phyloP scores from a whole-genome alignment of 2,797 vertebrate species.

The Huso huso region DNA sequence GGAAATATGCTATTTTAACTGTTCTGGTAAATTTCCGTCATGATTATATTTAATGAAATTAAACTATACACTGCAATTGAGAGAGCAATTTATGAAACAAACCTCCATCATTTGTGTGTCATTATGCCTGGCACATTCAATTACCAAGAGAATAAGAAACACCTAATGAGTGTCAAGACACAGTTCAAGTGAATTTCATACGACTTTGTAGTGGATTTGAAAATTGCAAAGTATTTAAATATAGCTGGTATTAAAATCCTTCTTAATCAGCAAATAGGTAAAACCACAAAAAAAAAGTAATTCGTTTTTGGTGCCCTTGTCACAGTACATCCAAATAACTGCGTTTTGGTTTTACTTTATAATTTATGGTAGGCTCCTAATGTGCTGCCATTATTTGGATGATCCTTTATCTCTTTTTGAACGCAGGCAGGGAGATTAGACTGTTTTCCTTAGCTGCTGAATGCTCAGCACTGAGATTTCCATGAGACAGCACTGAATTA shows the following conservation, averaged over 20 bases:
- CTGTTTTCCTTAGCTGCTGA: too few species aligned
- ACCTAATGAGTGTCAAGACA: conserved; percentile 24
- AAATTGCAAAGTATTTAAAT: conserved; percentile 23
- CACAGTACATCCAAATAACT: conserved; percentile 11
- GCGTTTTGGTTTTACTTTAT: too few species aligned
- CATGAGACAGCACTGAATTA: too few species aligned
- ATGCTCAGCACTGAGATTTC: too few species aligned
- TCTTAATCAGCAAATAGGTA: conserved; percentile 29
- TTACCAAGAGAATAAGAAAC: conserved; percentile 24
- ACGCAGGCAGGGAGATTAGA: too few species aligned
- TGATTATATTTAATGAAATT: conserved; percentile 7
- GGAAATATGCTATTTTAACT: too few species aligned
- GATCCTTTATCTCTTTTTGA: too few species aligned
- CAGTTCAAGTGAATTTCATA: conserved; percentile 31
- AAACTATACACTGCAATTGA: conserved; percentile 10
- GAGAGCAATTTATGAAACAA: conserved; percentile 8
- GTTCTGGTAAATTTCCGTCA: too few species aligned
- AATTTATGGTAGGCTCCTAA: too few species aligned
- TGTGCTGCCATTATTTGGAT: too few species aligned
- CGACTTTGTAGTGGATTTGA: conserved; percentile 23
- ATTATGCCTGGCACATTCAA: conserved; percentile 25
- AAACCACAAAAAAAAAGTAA: conserved; percentile 21
- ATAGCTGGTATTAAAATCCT: conserved; percentile 15
- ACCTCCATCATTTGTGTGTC: conserved; percentile 17
- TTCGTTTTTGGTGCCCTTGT: conserved; percentile 29